These are phyloP conservation scores for Helicoverpa assulta DNA, from an alignment of 2,888 invertebrate species.

Conservation along the genomic window DNA sequence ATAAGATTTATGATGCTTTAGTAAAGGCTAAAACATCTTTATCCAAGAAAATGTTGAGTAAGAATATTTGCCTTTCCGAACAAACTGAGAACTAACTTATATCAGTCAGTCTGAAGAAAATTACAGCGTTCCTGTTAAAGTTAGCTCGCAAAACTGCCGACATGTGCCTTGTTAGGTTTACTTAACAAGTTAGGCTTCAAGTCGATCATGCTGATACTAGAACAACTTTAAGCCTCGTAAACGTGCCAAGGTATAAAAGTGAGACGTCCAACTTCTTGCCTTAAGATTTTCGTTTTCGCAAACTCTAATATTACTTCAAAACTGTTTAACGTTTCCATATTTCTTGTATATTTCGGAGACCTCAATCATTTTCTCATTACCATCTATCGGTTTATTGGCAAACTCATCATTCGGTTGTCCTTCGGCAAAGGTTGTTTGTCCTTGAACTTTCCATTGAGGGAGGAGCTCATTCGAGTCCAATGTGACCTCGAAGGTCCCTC, in stretches of 20 bases:
- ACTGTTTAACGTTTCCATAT: background rate
- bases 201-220: conserved; percentile 12
- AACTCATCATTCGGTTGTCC: conserved; percentile 21
- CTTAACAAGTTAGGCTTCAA: conserved; percentile 38
- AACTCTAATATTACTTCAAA: background rate
- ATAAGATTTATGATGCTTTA: too few species aligned
- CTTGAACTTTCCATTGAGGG: conserved; percentile 55
- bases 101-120: conserved; percentile 19
- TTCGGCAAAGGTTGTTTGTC: conserved; percentile 41
- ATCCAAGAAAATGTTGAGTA: background rate
- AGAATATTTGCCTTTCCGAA: background rate
- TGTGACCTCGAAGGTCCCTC: conserved; percentile 34
- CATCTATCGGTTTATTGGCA: conserved; percentile 10
- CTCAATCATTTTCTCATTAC: conserved; percentile 23
- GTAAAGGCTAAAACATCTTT: background rate
- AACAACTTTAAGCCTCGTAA: conserved; percentile 27
- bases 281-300: background rate
- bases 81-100: conserved; percentile 1
- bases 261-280: background rate
- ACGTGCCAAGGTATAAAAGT: background rate
- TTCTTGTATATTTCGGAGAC: background rate
- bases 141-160: conserved; percentile 21
- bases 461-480: conserved; percentile 53
- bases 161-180: conserved; percentile 31
- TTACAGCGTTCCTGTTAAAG: conserved; percentile 22